These are phyloP conservation scores for Mastomys coucha DNA, from an alignment of 2,113 vertebrate species.

Conservation along the genomic window DNA sequence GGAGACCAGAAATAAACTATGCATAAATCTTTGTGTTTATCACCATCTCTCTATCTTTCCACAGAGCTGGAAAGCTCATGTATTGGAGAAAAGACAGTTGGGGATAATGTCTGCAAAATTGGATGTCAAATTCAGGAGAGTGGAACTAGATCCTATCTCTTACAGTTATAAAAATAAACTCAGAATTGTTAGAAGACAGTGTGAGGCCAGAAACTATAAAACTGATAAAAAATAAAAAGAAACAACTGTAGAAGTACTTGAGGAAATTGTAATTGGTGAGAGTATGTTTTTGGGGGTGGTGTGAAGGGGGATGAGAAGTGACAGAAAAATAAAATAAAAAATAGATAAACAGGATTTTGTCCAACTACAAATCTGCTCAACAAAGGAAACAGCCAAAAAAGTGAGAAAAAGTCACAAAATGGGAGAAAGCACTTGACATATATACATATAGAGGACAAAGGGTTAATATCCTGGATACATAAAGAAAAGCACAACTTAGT, in stretches of 20 bases:
- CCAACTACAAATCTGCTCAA: not conserved
- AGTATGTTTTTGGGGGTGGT: not conserved
- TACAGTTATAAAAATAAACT: not conserved
- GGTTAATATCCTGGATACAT: not conserved
- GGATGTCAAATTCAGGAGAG: not conserved
- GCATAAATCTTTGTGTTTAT: not conserved
- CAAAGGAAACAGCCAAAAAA: not conserved
- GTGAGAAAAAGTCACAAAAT: not conserved
- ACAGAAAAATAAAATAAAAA: not conserved
- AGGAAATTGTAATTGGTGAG: not conserved
- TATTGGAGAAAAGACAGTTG: not conserved
- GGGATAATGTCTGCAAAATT: not conserved
- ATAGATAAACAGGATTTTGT: not conserved
- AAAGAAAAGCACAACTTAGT: not conserved
- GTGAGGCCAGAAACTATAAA: not conserved
- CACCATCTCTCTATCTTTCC: no score
- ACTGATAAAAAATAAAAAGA: not conserved
- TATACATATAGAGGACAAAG: not conserved
- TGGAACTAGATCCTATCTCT: not conserved
- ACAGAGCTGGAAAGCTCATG: not conserved
- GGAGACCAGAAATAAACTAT: not conserved
- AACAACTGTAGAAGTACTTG: not conserved
- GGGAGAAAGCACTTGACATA: not conserved
- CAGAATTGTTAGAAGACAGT: not conserved
- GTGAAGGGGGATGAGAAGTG: not conserved